Evolutionary conservation across 1,140 invertebrate species (phyloP).

Genomic region (Conus ventricosus): DNA sequence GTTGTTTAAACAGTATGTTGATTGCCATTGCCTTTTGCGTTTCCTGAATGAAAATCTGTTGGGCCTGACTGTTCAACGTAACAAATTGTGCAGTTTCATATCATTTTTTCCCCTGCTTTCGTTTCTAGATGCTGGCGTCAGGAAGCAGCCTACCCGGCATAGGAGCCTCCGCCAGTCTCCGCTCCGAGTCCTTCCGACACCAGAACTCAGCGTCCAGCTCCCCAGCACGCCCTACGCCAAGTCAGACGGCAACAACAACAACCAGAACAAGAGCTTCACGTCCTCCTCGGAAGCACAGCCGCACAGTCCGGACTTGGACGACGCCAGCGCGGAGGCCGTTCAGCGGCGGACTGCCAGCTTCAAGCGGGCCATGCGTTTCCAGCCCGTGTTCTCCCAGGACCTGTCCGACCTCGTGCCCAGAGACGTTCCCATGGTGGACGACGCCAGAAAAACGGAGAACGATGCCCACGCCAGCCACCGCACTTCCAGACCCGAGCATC

Average conservation of each 20-base stretch:
- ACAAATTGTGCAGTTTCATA: too few relatives aligned
- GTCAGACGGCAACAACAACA: constrained; percentile 14
- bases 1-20: too few relatives aligned
- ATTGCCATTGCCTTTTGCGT: too few relatives aligned
- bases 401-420: constrained; percentile 14
- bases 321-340: neutral
- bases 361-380: constrained; percentile 46
- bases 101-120: too few relatives aligned
- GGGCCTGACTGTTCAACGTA: too few relatives aligned
- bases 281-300: neutral
- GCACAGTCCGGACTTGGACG: neutral
- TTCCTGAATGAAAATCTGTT: too few relatives aligned
- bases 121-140: constrained; percentile 21
- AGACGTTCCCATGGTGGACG: neutral
- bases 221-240: neutral
- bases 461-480: neutral
- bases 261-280: neutral
- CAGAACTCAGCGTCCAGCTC: neutral
- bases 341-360: constrained; percentile 55
- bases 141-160: constrained; percentile 7
- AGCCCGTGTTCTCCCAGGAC: constrained; percentile 50
- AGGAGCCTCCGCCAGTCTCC: neutral
- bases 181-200: neutral
- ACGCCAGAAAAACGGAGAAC: neutral
- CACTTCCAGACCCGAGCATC: neutral